A percentile compares a stretch with the other conserved stretches of the same genome.
These are phyloP conservation scores for Cebidichthys violaceus DNA, from an alignment of 2,113 vertebrate genomes.

Conservation along the genomic window DNA sequence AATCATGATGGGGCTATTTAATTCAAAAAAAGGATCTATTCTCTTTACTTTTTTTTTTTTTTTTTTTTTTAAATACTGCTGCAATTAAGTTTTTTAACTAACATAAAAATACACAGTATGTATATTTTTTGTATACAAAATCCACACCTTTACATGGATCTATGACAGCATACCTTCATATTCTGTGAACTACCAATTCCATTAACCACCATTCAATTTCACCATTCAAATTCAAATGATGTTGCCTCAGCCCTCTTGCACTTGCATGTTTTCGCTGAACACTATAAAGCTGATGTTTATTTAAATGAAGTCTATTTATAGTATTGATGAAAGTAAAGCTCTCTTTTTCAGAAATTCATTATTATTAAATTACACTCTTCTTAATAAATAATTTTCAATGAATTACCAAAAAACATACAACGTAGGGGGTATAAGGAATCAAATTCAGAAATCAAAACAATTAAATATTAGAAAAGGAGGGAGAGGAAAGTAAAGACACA, in stretches of 20 bases:
- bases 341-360: too few species aligned
- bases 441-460: too few species aligned
- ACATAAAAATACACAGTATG: neutral
- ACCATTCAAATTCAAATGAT: neutral
- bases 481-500: neutral
- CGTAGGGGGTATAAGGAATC: neutral
- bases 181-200: neutral
- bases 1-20: neutral
- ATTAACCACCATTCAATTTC: neutral
- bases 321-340: too few species aligned
- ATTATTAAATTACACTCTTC: neutral
- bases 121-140: neutral
- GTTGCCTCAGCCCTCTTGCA: neutral
- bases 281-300: neutral
- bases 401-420: neutral
- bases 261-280: neutral
- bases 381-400: neutral
- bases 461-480: neutral
- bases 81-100: neutral
- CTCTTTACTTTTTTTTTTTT: neutral
- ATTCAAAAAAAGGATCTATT: neutral
- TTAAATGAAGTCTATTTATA: neutral
- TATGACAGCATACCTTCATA: neutral
- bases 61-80: neutral
- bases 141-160: neutral